These are phyloP conservation scores for Tragelaphus strepsiceros DNA, from an alignment of 2,113 vertebrate genomes.

Conservation along the genomic window DNA sequence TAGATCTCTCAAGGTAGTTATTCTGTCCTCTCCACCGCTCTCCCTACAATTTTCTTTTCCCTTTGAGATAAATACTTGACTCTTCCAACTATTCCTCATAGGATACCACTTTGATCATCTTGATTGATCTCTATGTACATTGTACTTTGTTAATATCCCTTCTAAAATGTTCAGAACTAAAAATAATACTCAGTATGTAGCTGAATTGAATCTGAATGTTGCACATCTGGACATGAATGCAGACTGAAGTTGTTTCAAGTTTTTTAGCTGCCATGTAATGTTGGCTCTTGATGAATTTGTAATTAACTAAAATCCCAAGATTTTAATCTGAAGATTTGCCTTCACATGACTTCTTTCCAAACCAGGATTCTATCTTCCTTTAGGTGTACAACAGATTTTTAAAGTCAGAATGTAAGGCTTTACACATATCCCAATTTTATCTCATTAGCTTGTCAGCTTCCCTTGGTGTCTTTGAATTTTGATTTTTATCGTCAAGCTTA, in stretches of 20 bases:
- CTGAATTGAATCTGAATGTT: constrained; percentile 32
- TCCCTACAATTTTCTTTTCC: neutral
- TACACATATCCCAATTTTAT: neutral
- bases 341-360: constrained; percentile 42
- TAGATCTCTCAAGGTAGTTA: constrained; percentile 8
- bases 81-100: constrained; percentile 8
- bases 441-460: neutral
- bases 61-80: neutral
- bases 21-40: neutral
- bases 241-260: constrained; percentile 2
- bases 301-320: constrained; percentile 49
- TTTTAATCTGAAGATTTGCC: constrained; percentile 41
- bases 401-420: constrained; percentile 5
- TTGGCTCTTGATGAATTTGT: constrained; percentile 45
- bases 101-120: constrained; percentile 25
- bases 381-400: neutral
- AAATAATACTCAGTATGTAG: constrained; percentile 17
- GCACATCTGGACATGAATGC: constrained; percentile 39
- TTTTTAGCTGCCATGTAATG: constrained; percentile 20
- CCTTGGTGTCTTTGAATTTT: constrained; percentile 26
- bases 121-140: neutral
- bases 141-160: constrained; percentile 26
- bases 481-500: constrained; percentile 12
- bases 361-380: constrained; percentile 27
- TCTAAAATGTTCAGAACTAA: constrained; percentile 51